Evolutionary conservation across 2,888 invertebrate species (phyloP).

Genomic region (Leptinotarsa haldemani): DNA sequence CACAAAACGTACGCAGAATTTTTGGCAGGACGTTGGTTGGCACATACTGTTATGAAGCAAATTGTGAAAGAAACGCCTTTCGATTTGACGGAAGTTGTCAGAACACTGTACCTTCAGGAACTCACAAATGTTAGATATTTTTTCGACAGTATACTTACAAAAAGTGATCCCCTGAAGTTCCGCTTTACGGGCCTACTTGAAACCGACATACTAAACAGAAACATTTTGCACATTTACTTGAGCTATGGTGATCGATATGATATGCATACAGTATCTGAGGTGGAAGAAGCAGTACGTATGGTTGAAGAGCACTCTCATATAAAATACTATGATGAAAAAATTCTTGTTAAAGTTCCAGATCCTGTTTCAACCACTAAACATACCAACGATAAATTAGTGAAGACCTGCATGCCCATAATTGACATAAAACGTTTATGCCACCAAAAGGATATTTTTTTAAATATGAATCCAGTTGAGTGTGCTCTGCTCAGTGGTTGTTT

Average conservation of each 20-base stretch:
- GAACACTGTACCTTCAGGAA: conserved; percentile 24
- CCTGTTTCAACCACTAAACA: not conserved
- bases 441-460: not conserved
- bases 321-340: not conserved
- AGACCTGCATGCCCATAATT: too few relatives aligned
- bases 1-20: conserved; percentile 39
- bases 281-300: not conserved
- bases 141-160: conserved; percentile 27
- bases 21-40: conserved; percentile 30
- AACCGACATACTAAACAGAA: conserved; percentile 27
- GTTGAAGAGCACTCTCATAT: conserved; percentile 3
- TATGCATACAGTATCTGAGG: not conserved
- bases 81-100: conserved; percentile 9
- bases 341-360: not conserved
- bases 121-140: conserved; percentile 28
- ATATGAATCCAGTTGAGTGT: conserved; percentile 4
- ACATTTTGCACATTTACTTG: conserved; percentile 20
- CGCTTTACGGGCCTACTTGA: not conserved
- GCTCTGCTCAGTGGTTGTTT: conserved; percentile 5
- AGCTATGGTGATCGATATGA: conserved; percentile 28
- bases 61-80: conserved; percentile 25
- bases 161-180: not conserved
- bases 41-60: conserved; percentile 20
- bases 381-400: too few relatives aligned
- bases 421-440: not conserved